Conservation (phyloP, 2,113 vertebrate genomes). For the Galeopterus variegatus region DNA sequence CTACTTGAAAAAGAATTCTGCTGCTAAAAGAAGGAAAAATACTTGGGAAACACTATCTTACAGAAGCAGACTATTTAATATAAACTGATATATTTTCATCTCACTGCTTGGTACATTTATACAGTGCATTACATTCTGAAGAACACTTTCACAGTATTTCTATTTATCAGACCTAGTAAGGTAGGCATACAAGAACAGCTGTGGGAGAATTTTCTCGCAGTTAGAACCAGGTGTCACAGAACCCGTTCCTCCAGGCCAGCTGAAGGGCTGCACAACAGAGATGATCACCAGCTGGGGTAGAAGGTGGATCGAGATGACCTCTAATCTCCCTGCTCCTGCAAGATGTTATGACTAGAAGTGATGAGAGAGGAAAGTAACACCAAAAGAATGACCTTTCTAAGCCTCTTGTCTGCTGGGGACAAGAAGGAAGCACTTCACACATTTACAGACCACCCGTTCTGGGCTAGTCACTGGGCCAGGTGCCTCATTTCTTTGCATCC, state of each 20-base stretch:
- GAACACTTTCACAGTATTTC: constrained; percentile 1
- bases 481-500: neutral
- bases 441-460: neutral
- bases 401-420: neutral
- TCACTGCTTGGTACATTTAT: constrained; percentile 9
- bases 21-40: neutral
- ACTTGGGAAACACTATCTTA: neutral
- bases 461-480: neutral
- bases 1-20: neutral
- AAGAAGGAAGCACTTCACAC: neutral
- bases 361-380: neutral
- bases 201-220: neutral
- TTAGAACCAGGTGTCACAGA: neutral
- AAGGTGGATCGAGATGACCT: neutral
- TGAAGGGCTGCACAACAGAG: neutral
- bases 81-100: constrained; percentile 32
- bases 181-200: constrained; percentile 35
- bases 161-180: constrained; percentile 37
- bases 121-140: neutral
- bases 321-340: neutral
- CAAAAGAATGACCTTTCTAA: neutral
- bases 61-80: constrained; percentile 16
- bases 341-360: neutral
- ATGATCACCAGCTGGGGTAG: neutral
- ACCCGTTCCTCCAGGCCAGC: neutral